Percentiles rank a stretch among this genome's conserved stretches.
These are phyloP conservation scores for Noctua janthe DNA, from an alignment of 2,888 invertebrate species.

Conservation along the genomic window DNA sequence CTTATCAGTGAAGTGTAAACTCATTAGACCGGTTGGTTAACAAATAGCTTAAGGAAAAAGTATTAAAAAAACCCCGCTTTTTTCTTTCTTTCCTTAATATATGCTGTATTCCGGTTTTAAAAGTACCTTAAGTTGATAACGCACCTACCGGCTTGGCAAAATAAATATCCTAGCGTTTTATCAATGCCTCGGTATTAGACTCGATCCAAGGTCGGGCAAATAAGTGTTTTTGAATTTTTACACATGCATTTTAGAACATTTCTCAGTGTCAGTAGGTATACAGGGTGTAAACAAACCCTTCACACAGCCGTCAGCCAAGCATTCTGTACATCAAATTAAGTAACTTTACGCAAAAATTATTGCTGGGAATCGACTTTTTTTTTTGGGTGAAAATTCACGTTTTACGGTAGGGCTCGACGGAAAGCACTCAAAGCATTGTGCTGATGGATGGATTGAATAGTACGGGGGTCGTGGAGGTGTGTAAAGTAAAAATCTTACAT, in stretches of 20 bases:
- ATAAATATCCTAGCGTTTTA: neutral
- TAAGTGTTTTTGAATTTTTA: neutral
- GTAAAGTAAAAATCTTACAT: too few species aligned
- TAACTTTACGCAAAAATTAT: too few species aligned
- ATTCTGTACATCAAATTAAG: too few species aligned
- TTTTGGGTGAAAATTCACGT: too few species aligned
- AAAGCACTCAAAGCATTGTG: too few species aligned
- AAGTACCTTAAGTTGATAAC: neutral
- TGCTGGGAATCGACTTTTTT: too few species aligned
- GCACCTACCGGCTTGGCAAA: neutral
- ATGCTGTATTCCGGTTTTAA: neutral
- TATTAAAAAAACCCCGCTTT: neutral
- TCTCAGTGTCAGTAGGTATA: neutral
- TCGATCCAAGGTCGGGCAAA: neutral
- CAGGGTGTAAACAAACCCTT: too few species aligned
- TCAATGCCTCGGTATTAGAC: neutral
- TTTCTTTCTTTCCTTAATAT: neutral
- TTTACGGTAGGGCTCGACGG: too few species aligned
- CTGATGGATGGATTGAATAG: too few species aligned
- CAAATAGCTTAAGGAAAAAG: neutral
- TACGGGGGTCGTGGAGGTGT: too few species aligned
- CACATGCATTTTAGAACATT: neutral
- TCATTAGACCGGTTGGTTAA: neutral
- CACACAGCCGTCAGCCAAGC: too few species aligned
- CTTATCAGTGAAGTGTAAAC: constrained; percentile 8